A percentile compares a stretch with the other conserved stretches of the same genome.
These are phyloP conservation scores for Drosophila sp. DNA, from an alignment of 1,140 invertebrate genomes.

Conservation along the genomic window DNA sequence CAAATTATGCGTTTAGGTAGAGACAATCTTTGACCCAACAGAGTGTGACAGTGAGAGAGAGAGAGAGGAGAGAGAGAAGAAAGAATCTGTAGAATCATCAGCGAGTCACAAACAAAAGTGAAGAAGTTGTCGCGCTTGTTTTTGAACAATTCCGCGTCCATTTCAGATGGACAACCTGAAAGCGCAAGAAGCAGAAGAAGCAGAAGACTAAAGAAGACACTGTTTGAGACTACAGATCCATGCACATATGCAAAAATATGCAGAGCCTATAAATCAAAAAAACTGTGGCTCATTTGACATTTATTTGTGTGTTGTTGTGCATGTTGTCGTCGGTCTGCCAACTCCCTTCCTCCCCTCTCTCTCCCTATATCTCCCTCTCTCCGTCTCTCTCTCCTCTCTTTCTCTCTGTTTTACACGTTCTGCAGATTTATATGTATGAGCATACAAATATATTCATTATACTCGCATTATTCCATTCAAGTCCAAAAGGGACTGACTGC, in stretches of 20 bases:
- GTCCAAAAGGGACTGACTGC: slow-evolving; percentile 31
- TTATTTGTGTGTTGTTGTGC: slow-evolving; percentile 27
- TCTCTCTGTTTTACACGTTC: not conserved
- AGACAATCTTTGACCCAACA: slow-evolving; percentile 47
- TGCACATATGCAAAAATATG: slow-evolving; percentile 56
- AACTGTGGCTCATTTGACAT: slow-evolving; percentile 50
- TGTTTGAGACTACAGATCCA: not conserved
- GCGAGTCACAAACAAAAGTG: slow-evolving; percentile 8
- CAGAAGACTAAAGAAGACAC: slow-evolving; percentile 7
- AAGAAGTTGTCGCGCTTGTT: slow-evolving; percentile 32
- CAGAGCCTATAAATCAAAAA: slow-evolving; percentile 54
- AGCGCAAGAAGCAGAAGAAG: not conserved
- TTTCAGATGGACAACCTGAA: slow-evolving; percentile 21
- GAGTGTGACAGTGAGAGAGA: not conserved
- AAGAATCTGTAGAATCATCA: not conserved
- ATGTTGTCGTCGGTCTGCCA: not conserved
- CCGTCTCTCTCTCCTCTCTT: not conserved
- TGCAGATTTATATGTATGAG: slow-evolving; percentile 11
- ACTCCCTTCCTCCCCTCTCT: not conserved
- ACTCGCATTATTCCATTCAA: slow-evolving; percentile 12
- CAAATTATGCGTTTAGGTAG: slow-evolving; percentile 76
- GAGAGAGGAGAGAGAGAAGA: not conserved
- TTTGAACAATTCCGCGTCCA: slow-evolving; percentile 24
- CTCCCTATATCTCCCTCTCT: not conserved
- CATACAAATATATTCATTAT: slow-evolving; percentile 37